Percentiles rank a stretch among this genome's conserved stretches.
Evolutionary conservation across 1,140 invertebrate species (phyloP).

Genomic region (Dendrolimus punctatus): DNA sequence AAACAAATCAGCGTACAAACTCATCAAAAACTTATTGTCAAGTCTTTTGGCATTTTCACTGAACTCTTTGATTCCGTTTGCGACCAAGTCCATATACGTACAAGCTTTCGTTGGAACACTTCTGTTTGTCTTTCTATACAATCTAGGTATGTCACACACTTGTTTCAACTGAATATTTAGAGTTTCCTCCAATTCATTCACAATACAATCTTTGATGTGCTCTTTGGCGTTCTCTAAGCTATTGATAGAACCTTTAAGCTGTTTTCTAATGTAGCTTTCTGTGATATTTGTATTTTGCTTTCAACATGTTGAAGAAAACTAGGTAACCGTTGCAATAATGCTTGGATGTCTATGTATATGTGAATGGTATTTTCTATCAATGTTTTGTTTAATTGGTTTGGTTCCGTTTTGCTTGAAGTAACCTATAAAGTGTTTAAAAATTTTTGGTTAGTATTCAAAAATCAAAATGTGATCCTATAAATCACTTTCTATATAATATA

Average conservation of each 20-base stretch:
- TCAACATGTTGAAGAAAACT: slow-evolving; percentile 57
- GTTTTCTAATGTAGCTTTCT: slow-evolving; percentile 42
- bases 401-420: slow-evolving; percentile 15
- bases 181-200: slow-evolving; percentile 73
- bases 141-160: slow-evolving; percentile 92
- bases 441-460: no score
- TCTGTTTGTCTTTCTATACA: slow-evolving; percentile 94
- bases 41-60: slow-evolving; percentile 71
- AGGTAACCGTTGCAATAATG: slow-evolving; percentile 54
- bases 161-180: slow-evolving; percentile 76
- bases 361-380: slow-evolving; percentile 49
- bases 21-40: slow-evolving; percentile 69
- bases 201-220: slow-evolving; percentile 72
- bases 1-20: slow-evolving; percentile 74
- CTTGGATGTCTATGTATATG: slow-evolving; percentile 45
- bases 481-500: no score
- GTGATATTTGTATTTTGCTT: slow-evolving; percentile 50
- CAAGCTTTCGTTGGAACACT: slow-evolving; percentile 86
- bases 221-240: slow-evolving; percentile 66
- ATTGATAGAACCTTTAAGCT: slow-evolving; percentile 68
- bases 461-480: no score
- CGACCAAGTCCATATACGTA: slow-evolving; percentile 81
- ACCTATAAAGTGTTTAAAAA: not conserved
- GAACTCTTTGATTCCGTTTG: slow-evolving; percentile 77
- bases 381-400: slow-evolving; percentile 37